phyloP scores from a whole-genome alignment of 2,113 vertebrate genomes.

The Mesoclemmys tuberculata region DNA sequence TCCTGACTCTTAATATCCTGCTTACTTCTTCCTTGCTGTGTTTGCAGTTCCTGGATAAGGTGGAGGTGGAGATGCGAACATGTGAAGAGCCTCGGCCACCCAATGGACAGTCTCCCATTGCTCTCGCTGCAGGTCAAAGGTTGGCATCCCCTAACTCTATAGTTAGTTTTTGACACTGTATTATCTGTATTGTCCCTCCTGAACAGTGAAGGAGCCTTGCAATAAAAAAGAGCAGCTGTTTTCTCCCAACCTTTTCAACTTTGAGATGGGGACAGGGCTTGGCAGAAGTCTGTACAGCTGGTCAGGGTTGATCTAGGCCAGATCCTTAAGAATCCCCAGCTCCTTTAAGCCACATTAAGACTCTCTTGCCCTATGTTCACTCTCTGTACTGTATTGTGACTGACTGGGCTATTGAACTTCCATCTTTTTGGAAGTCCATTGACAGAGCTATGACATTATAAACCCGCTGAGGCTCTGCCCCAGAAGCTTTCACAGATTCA shows the following conservation, averaged over 20 bases:
- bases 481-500: too few relatives aligned
- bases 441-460: too few relatives aligned
- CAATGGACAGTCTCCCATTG: constrained; percentile 97
- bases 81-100: constrained; percentile 96
- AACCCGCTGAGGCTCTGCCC: too few relatives aligned
- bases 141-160: constrained; percentile 60
- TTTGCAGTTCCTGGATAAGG: constrained; percentile 95
- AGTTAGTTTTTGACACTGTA: not conserved
- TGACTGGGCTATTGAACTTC: too few relatives aligned
- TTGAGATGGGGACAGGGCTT: not conserved
- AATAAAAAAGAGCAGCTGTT: not conserved
- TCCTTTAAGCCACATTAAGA: not conserved
- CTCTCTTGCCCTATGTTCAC: not conserved
- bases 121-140: constrained; percentile 96
- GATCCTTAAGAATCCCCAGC: not conserved
- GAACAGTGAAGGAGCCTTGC: not conserved
- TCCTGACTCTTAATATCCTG: not conserved
- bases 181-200: not conserved
- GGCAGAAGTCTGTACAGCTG: not conserved
- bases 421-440: too few relatives aligned
- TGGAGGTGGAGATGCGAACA: constrained; percentile 98
- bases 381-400: not conserved
- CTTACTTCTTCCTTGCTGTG: not conserved
- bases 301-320: not conserved
- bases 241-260: not conserved